Evolutionary conservation across 2,113 vertebrate genomes (phyloP).

Genomic region (Scopus umbretta): DNA sequence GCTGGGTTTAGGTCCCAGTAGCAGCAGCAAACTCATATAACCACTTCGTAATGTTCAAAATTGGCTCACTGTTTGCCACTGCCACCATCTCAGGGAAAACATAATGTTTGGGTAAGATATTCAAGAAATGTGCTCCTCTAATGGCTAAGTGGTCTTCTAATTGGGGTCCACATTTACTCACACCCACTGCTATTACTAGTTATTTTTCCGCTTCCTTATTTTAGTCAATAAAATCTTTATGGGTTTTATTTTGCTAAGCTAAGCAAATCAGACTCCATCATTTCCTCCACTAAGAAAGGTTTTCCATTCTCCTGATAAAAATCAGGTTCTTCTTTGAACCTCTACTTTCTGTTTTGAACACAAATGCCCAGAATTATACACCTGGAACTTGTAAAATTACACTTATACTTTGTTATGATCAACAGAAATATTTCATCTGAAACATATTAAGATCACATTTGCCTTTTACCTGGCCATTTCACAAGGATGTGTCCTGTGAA

Average conservation of each 20-base stretch:
- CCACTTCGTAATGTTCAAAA: not conserved
- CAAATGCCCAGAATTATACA: not conserved
- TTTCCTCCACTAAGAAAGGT: not conserved
- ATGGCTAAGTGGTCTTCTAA: not conserved
- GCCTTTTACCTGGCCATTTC: not conserved
- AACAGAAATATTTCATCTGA: not conserved
- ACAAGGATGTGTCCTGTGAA: not conserved
- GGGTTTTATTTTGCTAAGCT: not conserved
- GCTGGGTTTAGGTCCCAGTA: not conserved
- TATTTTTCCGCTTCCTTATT: not conserved
- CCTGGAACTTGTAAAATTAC: not conserved
- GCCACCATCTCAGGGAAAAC: not conserved
- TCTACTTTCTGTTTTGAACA: not conserved
- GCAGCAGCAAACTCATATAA: not conserved
- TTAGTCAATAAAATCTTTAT: not conserved
- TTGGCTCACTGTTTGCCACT: not conserved
- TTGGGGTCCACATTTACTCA: not conserved
- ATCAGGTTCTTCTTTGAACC: not conserved
- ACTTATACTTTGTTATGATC: not conserved
- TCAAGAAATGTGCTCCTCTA: not conserved
- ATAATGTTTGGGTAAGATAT: not conserved
- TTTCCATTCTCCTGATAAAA: not conserved
- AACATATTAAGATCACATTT: not conserved
- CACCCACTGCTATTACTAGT: not conserved
- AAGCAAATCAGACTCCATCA: not conserved